Percentiles rank a stretch among this genome's conserved stretches.
phyloP scores from a whole-genome alignment of 2,888 invertebrate species.

The Hyles lineata region DNA sequence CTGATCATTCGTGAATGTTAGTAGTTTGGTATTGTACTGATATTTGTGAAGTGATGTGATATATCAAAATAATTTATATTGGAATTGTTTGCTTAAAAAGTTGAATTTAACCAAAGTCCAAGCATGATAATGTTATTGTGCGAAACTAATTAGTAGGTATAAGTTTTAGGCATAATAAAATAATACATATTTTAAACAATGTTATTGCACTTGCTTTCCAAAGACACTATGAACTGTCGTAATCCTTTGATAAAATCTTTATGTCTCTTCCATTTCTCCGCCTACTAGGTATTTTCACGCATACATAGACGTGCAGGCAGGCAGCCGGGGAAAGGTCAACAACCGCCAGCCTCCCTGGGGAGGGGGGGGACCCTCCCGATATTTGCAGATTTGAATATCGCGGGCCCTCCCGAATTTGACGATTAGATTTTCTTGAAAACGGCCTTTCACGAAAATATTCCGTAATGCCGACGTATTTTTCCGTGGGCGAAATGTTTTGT shows the following conservation, averaged over 20 bases:
- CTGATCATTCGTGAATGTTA: no score
- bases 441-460: conserved; percentile 30
- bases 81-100: no score
- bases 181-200: no score
- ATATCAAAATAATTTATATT: no score
- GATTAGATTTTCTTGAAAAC: conserved; percentile 70
- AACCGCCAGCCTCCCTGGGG: conserved; percentile 63
- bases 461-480: conserved; percentile 33
- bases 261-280: conserved; percentile 46
- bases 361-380: conserved; percentile 57
- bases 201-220: no score
- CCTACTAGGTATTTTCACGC: conserved; percentile 42
- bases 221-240: not conserved
- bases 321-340: conserved; percentile 71
- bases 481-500: conserved; percentile 31
- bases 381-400: conserved; percentile 78
- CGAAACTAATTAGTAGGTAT: no score
- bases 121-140: no score
- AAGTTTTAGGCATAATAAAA: no score
- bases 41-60: no score
- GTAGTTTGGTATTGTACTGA: no score
- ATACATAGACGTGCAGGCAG: conserved; percentile 57
- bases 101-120: no score
- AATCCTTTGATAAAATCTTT: conserved; percentile 6
- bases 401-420: conserved; percentile 65